phyloP scores from a whole-genome alignment of 2,113 vertebrate species.

The Epinephelus cyanopodus region DNA sequence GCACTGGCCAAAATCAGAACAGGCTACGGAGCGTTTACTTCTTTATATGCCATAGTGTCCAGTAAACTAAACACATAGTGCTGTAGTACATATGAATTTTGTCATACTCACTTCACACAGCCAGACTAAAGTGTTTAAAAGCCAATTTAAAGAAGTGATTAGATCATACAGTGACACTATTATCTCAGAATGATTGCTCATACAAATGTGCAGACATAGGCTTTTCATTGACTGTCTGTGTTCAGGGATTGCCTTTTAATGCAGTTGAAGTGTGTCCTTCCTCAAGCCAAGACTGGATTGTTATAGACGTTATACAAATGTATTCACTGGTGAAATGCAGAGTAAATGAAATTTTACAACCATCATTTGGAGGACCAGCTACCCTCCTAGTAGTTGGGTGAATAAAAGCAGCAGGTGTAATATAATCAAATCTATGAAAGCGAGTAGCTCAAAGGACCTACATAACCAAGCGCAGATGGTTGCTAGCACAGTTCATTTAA shows the following conservation, averaged over 20 bases:
- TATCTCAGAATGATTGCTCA: not conserved
- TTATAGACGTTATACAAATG: not conserved
- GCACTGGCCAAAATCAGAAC: not conserved
- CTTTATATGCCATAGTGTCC: not conserved
- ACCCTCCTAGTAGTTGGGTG: not conserved
- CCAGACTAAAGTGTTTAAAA: not conserved
- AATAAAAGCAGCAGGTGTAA: constrained; percentile 23
- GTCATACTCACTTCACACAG: constrained; percentile 4
- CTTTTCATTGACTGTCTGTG: not conserved
- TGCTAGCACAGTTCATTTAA: constrained; percentile 40
- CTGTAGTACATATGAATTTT: not conserved
- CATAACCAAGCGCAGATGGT: constrained; percentile 42
- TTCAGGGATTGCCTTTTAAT: not conserved
- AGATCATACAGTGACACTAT: not conserved
- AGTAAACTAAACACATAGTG: not conserved
- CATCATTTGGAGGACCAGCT: not conserved
- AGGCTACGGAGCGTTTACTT: not conserved
- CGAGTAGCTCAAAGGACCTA: not conserved
- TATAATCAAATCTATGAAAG: constrained; percentile 26
- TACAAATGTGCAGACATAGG: not conserved
- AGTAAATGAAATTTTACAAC: not conserved
- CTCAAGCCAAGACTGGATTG: not conserved
- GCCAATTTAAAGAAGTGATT: not conserved
- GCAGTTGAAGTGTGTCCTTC: not conserved
- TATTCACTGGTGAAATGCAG: not conserved